Base-by-base conservation (phyloP, 1,140 invertebrate genomes). In the Goniozus legneri region DNA sequence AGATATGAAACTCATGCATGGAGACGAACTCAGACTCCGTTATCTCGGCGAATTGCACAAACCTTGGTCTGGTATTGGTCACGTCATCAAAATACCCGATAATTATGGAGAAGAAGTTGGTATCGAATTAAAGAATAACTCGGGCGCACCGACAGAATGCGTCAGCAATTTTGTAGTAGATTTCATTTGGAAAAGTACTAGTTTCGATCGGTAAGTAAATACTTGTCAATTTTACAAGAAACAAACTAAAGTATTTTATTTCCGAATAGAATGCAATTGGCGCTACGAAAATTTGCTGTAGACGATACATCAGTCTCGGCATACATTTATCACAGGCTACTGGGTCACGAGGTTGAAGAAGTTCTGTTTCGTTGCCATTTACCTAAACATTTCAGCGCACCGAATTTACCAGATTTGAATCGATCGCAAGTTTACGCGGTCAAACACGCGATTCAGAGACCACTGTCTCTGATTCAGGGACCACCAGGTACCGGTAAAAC, bases 171-270 rank as follows among this genome's bases (percentile, higher is more conserved):
- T 98, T 77, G 92, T 95, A 0, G 92, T 99, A 8, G 97, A 99
- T 76, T 99, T 98, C 77, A 97, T 99, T 15, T 99, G 97, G 97
- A 99, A 99, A 69, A 95, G 95, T 44, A 99, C 96, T 1, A 95
- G 92, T 32, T 99, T 99, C 75, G 95, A 99, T 73, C 85, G 93
- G 91, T 92, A 69, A 52, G 63, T 53, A 32, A 27, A 27, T 27
- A 4, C 24, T 27, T 10, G 10, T 6, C 10, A 27, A 10, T 27
- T 4, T 27, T 4, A 6, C 24, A 27, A 6, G 10, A 27, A 6
- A 27, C 24, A 27, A 24, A 32, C 33, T 34, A 32, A 37, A 20
- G 20, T 40, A 31, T 24, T 20, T 44, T 42, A 22, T 49, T 45
- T 52, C 13, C 8, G 10, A 20, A 24, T 47, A 93, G 95, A 56